phyloP scores from a whole-genome alignment of 1,140 invertebrate genomes.

The Calycopis cecrops region DNA sequence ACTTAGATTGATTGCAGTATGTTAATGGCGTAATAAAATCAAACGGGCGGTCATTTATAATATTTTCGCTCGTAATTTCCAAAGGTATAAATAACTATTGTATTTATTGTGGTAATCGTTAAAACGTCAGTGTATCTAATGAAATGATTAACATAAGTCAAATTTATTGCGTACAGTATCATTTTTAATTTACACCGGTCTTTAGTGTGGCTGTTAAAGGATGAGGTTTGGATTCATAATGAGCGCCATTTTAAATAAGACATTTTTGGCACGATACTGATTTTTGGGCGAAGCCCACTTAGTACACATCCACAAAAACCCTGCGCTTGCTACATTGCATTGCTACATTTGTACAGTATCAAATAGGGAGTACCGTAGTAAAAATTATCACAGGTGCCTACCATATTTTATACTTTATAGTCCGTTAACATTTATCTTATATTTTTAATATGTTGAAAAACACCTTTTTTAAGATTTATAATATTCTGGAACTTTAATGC shows the following conservation, averaged over 20 bases:
- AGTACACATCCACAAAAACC: no score
- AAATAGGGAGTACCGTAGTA: no score
- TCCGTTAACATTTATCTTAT: no score
- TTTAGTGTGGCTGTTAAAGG: not conserved
- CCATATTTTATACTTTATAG: no score
- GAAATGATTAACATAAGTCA: constrained; percentile 4
- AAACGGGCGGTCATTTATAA: constrained; percentile 17
- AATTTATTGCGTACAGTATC: constrained; percentile 4
- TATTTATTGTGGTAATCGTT: not conserved
- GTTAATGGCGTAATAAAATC: constrained; percentile 27
- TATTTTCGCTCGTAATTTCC: constrained; percentile 11
- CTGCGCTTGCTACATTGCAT: no score
- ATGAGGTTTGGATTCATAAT: not conserved
- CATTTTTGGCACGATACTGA: no score
- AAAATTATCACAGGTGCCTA: no score
- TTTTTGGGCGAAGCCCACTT: no score
- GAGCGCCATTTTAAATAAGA: not conserved
- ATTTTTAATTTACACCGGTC: constrained; percentile 5
- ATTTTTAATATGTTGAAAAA: no score
- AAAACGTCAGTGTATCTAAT: constrained; percentile 1
- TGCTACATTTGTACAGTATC: no score
- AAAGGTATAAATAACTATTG: constrained; percentile 14
- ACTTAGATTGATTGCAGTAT: constrained; percentile 55
- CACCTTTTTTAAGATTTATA: no score
- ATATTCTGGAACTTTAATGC: no score